These are phyloP conservation scores for Acestrorhynchus altus DNA, from an alignment of 2,797 vertebrate species.

Conservation along the genomic window DNA sequence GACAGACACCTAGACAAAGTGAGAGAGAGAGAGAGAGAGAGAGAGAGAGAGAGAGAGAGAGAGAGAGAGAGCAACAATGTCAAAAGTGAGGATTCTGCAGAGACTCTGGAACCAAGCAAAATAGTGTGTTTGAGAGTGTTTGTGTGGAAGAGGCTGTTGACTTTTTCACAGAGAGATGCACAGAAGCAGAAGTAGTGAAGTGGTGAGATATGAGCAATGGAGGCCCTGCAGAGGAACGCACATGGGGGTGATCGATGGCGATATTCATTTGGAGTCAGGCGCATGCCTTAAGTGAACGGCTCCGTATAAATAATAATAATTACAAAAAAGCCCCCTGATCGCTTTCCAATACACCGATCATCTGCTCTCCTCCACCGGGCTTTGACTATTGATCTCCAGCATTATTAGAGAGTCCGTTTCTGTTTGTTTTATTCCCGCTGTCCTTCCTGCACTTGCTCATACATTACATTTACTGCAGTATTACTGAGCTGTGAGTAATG, in stretches of 20 bases:
- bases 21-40: neutral
- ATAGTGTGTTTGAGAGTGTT: neutral
- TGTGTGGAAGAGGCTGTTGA: constrained; percentile 11
- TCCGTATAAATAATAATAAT: constrained; percentile 85
- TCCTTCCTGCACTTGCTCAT: constrained; percentile 55
- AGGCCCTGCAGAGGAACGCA: constrained; percentile 79
- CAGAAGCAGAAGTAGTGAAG: constrained; percentile 58
- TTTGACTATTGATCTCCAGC: constrained; percentile 78
- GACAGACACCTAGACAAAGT: no score
- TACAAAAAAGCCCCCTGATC: constrained; percentile 78
- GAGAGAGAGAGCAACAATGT: constrained; percentile 2
- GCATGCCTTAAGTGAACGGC: constrained; percentile 70
- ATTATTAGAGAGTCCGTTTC: constrained; percentile 59
- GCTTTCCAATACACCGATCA: constrained; percentile 82
- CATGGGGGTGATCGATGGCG: constrained; percentile 76
- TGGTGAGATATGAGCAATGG: constrained; percentile 71
- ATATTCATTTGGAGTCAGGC: constrained; percentile 72
- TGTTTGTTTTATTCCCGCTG: constrained; percentile 59
- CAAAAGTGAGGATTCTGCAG: neutral
- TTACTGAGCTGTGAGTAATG: constrained; percentile 58
- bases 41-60: neutral
- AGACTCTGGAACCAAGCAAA: neutral
- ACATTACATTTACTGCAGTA: constrained; percentile 54
- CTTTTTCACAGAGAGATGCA: constrained; percentile 37
- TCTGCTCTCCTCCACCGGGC: constrained; percentile 79